Evolutionary conservation across 2,797 vertebrate species (phyloP), one percentile per base, ranked within the genome.

Genomic region (Geotrypetes seraphini): DNA sequence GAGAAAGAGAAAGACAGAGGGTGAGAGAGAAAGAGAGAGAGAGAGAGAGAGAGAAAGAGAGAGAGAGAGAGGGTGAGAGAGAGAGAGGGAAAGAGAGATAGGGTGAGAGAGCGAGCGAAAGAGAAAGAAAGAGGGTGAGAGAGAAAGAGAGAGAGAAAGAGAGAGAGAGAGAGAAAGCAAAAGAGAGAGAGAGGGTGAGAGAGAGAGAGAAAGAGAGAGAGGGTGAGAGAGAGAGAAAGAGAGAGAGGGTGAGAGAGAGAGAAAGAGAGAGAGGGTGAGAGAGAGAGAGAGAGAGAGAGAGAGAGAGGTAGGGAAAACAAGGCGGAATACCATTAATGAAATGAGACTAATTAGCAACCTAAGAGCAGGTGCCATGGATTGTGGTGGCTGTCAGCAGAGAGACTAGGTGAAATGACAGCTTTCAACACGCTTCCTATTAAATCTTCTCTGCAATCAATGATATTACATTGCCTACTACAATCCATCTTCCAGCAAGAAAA

Each of bases 301-400:
- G 70, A 67, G 58, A 68, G 46, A 33, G 39, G 30, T 47, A 47
- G 14, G 33, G 43, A 78, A 78, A 72, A 69, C 68, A 72, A 71
- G 64, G 79, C 66, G 51, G 78, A 77, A 84, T 85, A 82, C 85
- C 83, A 84, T 88, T 85, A 87, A 87, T 84, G 79, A 86, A 87
- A 86, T 75, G 63, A 73, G 76, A 83, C 83, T 88, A 88, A 88
- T 88, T 87, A 85, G 83, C 76, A 86, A 85, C 73, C 76, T 72
- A 79, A 84, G 83, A 85, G 81, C 84, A 86, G 84, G 81, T 88
- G 85, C 84, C 75, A 79, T 66, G 75, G 79, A 79, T 78, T 57
- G 73, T 39, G 69, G 75, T 36, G 47, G 47, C 72, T 87, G 85
- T 88, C 81, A 81, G 77, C 70, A 60, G 65, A 71, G 77, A 84